These are phyloP conservation scores for Scelioninae gen. 2 DNA, from an alignment of 2,888 invertebrate species.

Conservation along the genomic window DNA sequence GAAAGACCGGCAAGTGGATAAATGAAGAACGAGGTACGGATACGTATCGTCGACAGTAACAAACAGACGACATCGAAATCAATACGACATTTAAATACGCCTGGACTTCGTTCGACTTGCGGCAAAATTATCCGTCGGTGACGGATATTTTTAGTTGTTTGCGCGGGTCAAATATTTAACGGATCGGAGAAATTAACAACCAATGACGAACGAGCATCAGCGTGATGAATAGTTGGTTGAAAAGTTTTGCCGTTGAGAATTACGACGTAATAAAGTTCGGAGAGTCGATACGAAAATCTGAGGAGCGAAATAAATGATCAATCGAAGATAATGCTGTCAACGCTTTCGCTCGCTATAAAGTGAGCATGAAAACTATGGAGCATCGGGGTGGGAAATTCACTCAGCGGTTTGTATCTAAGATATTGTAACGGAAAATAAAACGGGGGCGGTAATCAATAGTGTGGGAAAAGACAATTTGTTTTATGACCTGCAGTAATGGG, in stretches of 20 bases:
- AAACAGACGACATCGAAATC: slow-evolving; percentile 31
- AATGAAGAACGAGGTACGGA: slow-evolving; percentile 25
- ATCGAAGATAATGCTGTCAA: neutral
- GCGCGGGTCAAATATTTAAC: neutral
- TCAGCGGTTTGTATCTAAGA: neutral
- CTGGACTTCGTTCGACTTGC: neutral
- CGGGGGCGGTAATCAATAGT: slow-evolving; percentile 1
- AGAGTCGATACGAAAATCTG: neutral
- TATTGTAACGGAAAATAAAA: slow-evolving; percentile 1
- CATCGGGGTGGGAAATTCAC: neutral
- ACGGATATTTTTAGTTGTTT: neutral
- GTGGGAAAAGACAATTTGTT: neutral
- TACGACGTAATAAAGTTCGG: neutral
- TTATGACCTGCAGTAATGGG: neutral
- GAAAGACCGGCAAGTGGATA: slow-evolving; percentile 26
- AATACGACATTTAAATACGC: slow-evolving; percentile 33
- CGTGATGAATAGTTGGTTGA: too few species aligned
- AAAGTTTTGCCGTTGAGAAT: too few species aligned
- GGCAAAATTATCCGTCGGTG: slow-evolving; percentile 6
- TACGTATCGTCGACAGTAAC: slow-evolving; percentile 20
- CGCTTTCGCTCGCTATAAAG: slow-evolving; percentile 3
- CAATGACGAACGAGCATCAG: neutral
- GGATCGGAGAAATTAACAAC: neutral
- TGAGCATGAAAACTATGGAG: neutral
- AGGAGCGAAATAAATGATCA: slow-evolving; percentile 10